These are phyloP conservation scores for Lepisosteus osseus DNA, from an alignment of 2,113 vertebrate genomes.

Conservation along the genomic window DNA sequence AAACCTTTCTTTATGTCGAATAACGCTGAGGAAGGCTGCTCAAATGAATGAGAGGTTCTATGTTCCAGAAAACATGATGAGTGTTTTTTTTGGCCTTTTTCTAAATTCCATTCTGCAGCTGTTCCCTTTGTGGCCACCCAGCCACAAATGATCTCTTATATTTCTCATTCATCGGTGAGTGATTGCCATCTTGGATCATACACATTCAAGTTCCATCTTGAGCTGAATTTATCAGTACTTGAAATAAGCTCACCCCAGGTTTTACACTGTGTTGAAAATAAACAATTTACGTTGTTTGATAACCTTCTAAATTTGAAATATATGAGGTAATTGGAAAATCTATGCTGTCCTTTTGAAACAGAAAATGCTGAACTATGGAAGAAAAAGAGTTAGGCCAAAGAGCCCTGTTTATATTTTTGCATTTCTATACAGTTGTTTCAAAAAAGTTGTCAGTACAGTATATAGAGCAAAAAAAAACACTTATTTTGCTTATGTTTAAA, in stretches of 20 bases:
- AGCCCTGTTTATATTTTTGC: no score
- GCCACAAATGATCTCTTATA: conserved; percentile 31
- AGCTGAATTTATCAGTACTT: conserved; percentile 41
- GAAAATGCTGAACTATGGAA: no score
- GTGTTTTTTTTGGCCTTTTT: conserved; percentile 32
- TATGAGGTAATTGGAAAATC: background rate
- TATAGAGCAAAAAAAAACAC: no score
- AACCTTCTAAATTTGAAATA: background rate
- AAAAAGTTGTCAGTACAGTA: no score
- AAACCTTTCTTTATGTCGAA: background rate
- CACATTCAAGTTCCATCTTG: conserved; percentile 39
- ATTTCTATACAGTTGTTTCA: no score
- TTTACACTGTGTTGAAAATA: conserved; percentile 4
- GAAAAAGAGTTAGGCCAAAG: no score
- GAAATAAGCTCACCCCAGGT: conserved; percentile 10
- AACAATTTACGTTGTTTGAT: background rate
- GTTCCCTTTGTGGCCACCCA: conserved; percentile 15
- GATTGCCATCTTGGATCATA: conserved; percentile 35
- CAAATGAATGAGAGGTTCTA: background rate
- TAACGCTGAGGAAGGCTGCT: background rate
- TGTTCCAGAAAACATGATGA: background rate
- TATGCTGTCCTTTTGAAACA: background rate
- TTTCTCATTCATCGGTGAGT: conserved; percentile 33
- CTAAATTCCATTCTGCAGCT: conserved; percentile 33
- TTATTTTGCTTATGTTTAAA: no score